Evolutionary conservation across 2,113 vertebrate genomes (phyloP).

Genomic region (Pelecanoides urinatrix): DNA sequence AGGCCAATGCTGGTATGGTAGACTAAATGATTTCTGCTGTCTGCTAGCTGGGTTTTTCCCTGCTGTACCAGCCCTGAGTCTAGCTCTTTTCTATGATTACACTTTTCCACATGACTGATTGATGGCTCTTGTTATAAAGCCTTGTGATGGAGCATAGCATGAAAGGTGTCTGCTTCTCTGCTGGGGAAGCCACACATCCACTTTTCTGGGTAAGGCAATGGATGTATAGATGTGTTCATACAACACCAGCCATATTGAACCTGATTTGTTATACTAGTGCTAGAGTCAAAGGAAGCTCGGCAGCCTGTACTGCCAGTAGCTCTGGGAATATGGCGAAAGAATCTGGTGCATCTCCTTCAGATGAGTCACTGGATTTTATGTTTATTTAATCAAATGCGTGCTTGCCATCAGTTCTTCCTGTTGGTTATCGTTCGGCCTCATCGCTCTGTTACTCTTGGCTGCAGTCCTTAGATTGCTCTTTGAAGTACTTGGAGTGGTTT

Average conservation of each 20-base stretch:
- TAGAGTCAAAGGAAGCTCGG: not conserved
- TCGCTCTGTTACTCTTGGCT: not conserved
- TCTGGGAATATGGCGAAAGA: not conserved
- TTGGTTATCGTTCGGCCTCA: not conserved
- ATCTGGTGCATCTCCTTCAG: not conserved
- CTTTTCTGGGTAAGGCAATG: not conserved
- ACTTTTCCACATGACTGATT: not conserved
- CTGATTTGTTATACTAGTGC: not conserved
- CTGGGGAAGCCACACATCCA: fast-evolving
- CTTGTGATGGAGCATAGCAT: not conserved
- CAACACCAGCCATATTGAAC: not conserved
- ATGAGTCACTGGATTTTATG: not conserved
- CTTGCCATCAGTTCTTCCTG: not conserved
- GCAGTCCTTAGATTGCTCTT: not conserved
- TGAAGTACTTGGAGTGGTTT: not conserved
- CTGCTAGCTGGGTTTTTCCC: no score
- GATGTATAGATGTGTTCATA: not conserved
- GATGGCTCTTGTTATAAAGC: not conserved
- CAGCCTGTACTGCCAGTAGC: not conserved
- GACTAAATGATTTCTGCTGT: not conserved
- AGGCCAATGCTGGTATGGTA: not conserved
- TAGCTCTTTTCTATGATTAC: not conserved
- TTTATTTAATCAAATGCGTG: not conserved
- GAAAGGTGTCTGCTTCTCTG: not conserved
- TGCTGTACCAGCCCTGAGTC: not conserved